Evolutionary conservation across 1,140 invertebrate species (phyloP), one percentile per base, ranked within the genome.

Genomic region (Whitmania pigra): DNA sequence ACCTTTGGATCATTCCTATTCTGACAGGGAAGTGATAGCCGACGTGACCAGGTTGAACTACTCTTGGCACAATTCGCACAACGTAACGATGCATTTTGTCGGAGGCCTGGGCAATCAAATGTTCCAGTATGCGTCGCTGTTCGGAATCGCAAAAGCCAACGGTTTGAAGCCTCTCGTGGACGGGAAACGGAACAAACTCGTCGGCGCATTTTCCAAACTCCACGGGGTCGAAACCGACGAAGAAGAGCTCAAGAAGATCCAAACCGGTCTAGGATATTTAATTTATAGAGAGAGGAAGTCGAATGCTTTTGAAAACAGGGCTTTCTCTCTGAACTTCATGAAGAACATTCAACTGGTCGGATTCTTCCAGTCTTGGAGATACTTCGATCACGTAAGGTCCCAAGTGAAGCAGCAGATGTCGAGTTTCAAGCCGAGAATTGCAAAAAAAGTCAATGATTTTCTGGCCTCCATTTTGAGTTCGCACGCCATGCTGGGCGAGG

Each of bases 271-370:
- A 20, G 31, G n/a, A 25, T 70, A 70, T 36, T 25, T 17, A 11
- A 15, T 53, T 4, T 70, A 70, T 31, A 17, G n/a, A n/a, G 71
- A 72, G 53, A 36, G 49, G 22, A 20, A 29, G 40, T 70, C 73
- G n/a, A 27, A 67, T 40, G 54, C 53, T n/a, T 73, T 73, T 43
- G 73, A 73, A 68, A 53, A 54, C n/a, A 31, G 73, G 18, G 66
- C 73, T n/a, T 73, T 73, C 73, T 69, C 55, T 36, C 60, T 73
- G 54, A 73, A 73, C 63, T 73, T 73, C 55, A 73, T 73, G 73
- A 57, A 54, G 53, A 74, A 74, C 40, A 71, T 74, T 67, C 53
- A 67, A 13, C 27, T 74, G 20, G 67, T 36, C 20, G 73, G 73
- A 18, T 74, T 68, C 29, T 74, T 72, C 40, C 73, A 74, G 43